Conservation (phyloP, 2,888 invertebrate genomes). For the Tridacna gigas region DNA sequence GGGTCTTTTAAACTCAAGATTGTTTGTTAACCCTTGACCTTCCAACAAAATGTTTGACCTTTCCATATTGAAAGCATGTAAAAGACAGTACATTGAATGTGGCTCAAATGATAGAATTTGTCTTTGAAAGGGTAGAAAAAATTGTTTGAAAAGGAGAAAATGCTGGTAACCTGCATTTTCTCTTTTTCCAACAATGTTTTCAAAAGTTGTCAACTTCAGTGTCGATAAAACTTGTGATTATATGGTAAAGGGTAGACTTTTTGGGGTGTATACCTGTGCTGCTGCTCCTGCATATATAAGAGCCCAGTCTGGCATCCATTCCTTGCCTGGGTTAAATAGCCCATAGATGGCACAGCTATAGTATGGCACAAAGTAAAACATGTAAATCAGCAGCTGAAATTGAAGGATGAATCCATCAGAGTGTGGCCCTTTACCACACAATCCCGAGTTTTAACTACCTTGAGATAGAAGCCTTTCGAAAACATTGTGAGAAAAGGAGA, state of each 20-base stretch:
- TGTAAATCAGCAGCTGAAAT: constrained; percentile 80
- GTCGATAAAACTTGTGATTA: not conserved
- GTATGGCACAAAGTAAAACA: constrained; percentile 81
- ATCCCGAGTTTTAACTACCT: too few relatives aligned
- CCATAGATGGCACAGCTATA: constrained; percentile 75
- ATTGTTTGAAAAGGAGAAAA: constrained; percentile 5
- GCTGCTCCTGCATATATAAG: constrained; percentile 81
- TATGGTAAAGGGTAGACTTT: not conserved
- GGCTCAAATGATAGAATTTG: too few relatives aligned
- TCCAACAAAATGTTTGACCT: too few relatives aligned
- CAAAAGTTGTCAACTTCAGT: too few relatives aligned
- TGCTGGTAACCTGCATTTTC: not conserved
- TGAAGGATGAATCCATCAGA: not conserved
- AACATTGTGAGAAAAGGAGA: too few relatives aligned
- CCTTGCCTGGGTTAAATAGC: constrained; percentile 68
- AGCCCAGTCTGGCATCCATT: constrained; percentile 79
- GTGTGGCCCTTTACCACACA: too few relatives aligned
- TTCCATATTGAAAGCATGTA: too few relatives aligned
- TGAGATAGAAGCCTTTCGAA: too few relatives aligned
- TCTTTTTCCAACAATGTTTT: constrained; percentile 11
- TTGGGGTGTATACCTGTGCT: constrained; percentile 73
- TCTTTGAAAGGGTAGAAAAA: too few relatives aligned
- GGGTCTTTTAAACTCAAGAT: too few relatives aligned
- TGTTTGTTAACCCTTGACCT: too few relatives aligned
- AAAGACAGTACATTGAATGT: too few relatives aligned